phyloP scores from a whole-genome alignment of 2,113 vertebrate species.

The Rostratula benghalensis region DNA sequence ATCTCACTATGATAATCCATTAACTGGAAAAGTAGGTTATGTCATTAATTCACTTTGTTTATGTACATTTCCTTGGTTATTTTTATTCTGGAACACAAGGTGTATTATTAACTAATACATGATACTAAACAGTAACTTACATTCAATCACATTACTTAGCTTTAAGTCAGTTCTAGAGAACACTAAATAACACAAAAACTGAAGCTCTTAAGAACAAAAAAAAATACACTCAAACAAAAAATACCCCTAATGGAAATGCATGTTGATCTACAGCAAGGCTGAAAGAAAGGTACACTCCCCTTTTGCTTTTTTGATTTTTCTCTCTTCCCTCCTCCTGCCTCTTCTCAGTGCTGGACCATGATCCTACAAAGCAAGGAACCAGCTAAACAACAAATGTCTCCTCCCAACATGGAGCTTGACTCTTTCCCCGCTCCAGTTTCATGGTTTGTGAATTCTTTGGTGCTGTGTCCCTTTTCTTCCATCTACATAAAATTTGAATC shows the following conservation, averaged over 20 bases:
- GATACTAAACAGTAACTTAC: neutral
- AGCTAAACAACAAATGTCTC: neutral
- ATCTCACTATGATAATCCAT: neutral
- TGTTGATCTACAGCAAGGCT: neutral
- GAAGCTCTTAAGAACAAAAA: neutral
- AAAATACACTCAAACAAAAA: neutral
- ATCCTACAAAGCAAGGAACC: neutral
- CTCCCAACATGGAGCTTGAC: neutral
- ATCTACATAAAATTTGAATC: neutral
- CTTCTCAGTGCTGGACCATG: neutral
- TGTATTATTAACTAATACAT: neutral
- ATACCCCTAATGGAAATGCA: neutral
- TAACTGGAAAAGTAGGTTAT: neutral
- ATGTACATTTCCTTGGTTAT: neutral
- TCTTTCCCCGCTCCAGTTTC: neutral
- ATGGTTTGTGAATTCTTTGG: neutral
- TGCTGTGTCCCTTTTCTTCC: neutral
- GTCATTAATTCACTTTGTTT: neutral
- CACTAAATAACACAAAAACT: neutral
- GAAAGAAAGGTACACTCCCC: neutral
- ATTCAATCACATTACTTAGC: neutral
- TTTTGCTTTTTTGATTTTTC: neutral
- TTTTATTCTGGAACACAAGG: neutral
- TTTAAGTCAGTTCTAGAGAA: neutral
- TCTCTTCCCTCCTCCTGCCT: no score